These are phyloP conservation scores for Ciconia maguari DNA, from an alignment of 2,113 vertebrate genomes.

Conservation along the genomic window DNA sequence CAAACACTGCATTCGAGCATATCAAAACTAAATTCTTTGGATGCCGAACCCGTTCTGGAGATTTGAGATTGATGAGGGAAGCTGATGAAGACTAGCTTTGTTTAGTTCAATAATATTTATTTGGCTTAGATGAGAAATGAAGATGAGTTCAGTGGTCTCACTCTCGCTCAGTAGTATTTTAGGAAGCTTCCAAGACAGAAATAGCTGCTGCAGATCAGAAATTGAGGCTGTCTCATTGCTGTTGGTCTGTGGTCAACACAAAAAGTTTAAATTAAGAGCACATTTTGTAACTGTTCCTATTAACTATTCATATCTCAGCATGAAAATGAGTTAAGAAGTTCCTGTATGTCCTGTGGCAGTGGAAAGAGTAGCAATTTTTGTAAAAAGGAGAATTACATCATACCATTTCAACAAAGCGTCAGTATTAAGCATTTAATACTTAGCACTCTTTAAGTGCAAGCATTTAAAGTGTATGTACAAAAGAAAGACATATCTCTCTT, in stretches of 20 bases:
- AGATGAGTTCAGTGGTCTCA: not conserved
- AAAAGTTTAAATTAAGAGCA: not conserved
- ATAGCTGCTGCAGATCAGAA: slow-evolving; percentile 18
- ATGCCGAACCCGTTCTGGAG: not conserved
- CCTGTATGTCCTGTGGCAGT: not conserved
- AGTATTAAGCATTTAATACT: not conserved
- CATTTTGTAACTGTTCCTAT: not conserved
- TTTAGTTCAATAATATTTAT: slow-evolving; percentile 2
- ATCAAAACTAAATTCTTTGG: not conserved
- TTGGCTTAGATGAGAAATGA: not conserved
- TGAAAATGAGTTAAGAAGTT: not conserved
- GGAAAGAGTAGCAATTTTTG: not conserved
- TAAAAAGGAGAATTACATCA: not conserved
- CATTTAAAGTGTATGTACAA: not conserved
- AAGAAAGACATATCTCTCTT: not conserved
- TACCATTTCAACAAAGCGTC: not conserved
- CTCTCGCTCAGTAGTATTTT: not conserved
- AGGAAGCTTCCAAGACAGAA: slow-evolving; percentile 3
- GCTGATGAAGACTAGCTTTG: not conserved
- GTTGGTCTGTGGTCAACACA: not conserved
- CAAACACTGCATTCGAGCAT: not conserved
- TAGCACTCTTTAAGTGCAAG: not conserved
- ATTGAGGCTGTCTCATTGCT: not conserved
- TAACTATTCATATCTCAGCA: not conserved
- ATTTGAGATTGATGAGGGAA: not conserved